Conservation (phyloP, 2,888 invertebrate species). For the Drosophila antonietae region DNA sequence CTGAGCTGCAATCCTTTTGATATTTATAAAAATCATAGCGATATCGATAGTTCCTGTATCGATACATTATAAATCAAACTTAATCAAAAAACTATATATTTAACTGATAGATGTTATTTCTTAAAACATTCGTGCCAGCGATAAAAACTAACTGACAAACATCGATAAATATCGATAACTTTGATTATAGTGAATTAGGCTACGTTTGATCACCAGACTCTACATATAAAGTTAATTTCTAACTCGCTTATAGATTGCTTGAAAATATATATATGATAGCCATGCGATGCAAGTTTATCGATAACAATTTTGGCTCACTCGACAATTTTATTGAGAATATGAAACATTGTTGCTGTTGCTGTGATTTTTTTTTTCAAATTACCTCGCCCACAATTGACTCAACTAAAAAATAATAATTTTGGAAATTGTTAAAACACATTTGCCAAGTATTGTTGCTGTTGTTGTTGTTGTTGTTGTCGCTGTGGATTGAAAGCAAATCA, state of each 20-base stretch:
- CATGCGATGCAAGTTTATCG: background rate
- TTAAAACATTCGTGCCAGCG: no score
- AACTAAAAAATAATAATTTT: constrained; percentile 10
- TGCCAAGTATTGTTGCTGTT: constrained; percentile 3
- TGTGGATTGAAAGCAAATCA: constrained; percentile 34
- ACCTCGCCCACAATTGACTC: constrained; percentile 13
- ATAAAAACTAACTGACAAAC: no score
- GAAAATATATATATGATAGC: no score
- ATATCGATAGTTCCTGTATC: background rate
- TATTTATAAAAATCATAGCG: background rate
- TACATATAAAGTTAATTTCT: no score
- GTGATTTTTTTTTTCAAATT: background rate
- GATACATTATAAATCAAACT: background rate
- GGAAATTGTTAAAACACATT: constrained; percentile 34
- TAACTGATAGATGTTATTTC: no score
- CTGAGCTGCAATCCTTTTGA: no score
- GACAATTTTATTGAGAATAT: background rate
- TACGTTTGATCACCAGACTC: no score
- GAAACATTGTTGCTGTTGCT: background rate
- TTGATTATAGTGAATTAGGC: no score
- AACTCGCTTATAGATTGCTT: no score
- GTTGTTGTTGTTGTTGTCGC: background rate
- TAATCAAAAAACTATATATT: no score
- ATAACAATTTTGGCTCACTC: background rate
- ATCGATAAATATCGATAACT: no score